These are phyloP conservation scores for Salvelinus alpinus DNA, from an alignment of 2,113 vertebrate species.

Conservation along the genomic window DNA sequence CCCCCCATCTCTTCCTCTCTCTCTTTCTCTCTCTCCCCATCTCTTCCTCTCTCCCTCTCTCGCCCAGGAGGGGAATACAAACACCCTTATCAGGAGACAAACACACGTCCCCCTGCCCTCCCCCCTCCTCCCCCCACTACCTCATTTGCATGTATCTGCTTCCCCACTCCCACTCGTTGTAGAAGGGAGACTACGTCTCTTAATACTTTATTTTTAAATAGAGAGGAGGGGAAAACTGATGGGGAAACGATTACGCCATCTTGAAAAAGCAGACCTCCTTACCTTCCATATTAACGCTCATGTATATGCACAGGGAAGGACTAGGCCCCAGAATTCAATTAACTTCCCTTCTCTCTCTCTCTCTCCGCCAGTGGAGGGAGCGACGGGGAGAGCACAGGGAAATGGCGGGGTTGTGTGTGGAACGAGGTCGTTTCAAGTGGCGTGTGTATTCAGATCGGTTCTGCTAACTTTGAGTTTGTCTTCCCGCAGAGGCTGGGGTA, in stretches of 20 bases:
- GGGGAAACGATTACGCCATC: constrained; percentile 48
- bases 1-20: constrained; percentile 24
- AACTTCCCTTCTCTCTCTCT: constrained; percentile 39
- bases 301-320: constrained; percentile 52
- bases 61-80: constrained; percentile 70
- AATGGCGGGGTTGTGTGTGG: constrained; percentile 48
- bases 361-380: constrained; percentile 54
- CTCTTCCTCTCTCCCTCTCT: constrained; percentile 16
- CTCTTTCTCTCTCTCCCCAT: constrained; percentile 21
- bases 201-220: constrained; percentile 57
- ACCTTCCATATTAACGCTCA: constrained; percentile 50
- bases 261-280: constrained; percentile 46
- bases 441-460: constrained; percentile 52
- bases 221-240: constrained; percentile 56
- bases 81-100: constrained; percentile 79
- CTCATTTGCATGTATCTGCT: constrained; percentile 76
- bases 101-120: constrained; percentile 58
- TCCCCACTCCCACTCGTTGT: constrained; percentile 60
- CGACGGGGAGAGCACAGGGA: constrained; percentile 47
- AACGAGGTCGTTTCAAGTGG: constrained; percentile 55
- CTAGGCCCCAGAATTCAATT: constrained; percentile 67
- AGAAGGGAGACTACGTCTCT: constrained; percentile 60
- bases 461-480: constrained; percentile 53
- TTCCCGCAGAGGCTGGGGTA: neutral
- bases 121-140: constrained; percentile 19